These are phyloP conservation scores for Bagarius yarrelli DNA, from an alignment of 2,113 vertebrate genomes.

Conservation along the genomic window DNA sequence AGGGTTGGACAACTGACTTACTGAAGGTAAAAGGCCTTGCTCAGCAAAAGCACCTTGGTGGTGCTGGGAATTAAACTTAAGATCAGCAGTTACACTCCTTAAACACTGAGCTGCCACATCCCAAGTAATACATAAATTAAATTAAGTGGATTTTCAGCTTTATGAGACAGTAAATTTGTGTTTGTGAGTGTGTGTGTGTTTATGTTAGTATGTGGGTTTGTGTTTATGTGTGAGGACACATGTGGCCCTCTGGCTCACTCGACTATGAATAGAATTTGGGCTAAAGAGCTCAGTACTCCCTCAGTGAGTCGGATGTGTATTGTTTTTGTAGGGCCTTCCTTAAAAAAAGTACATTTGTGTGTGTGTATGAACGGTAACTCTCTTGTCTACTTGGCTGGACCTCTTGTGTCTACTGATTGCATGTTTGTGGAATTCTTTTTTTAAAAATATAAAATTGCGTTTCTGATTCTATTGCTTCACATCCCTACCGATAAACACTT, in stretches of 20 bases:
- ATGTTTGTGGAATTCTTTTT: background rate
- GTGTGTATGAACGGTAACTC: background rate
- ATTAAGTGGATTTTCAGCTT: background rate
- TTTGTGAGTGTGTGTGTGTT: constrained; percentile 64
- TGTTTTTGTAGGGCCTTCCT: background rate
- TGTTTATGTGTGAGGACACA: background rate
- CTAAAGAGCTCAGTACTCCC: background rate
- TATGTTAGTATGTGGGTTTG: constrained; percentile 58
- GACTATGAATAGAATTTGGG: background rate
- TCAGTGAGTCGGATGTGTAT: background rate
- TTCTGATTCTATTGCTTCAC: too few relatives aligned
- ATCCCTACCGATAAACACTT: too few relatives aligned
- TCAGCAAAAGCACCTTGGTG: too few relatives aligned
- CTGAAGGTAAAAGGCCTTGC: too few relatives aligned
- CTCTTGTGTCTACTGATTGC: too few relatives aligned
- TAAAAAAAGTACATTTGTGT: background rate
- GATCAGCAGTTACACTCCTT: too few relatives aligned
- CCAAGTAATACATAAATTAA: background rate
- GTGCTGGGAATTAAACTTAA: too few relatives aligned
- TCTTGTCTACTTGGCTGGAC: background rate
- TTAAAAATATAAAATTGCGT: too few relatives aligned
- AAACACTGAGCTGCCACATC: too few relatives aligned
- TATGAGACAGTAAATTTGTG: background rate
- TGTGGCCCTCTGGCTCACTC: constrained; percentile 5
- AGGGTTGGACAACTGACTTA: too few relatives aligned